Evolutionary conservation across 2,113 vertebrate genomes (phyloP), one percentile per base, ranked within the genome.

Genomic region (Nothobranchius furzeri): DNA sequence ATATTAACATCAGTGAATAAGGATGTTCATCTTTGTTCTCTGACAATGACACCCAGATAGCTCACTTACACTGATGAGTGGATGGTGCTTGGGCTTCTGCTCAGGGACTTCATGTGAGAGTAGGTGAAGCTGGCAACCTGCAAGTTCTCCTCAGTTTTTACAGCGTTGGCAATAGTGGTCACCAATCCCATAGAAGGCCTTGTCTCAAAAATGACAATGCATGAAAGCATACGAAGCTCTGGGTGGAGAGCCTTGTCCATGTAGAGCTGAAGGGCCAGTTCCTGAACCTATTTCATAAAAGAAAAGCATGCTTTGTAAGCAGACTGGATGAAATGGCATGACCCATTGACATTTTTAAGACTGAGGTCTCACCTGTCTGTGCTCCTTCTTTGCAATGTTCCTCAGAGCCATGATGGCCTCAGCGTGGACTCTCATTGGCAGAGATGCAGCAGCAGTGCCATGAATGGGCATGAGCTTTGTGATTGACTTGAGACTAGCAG

Each of bases 111-210:
- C 82, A 97, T 93, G 70, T 95, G 87, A 61, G 94, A 94, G 63
- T 95, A 95, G 15, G 91, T 75, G 10, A 95, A 96, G 71, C 93
- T 95, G 60, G 88, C 90, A 46, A 97, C 88, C 66, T 96, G 94
- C 85, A 94, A 15, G 67, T 89, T 92, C 42, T 75, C 57, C 63
- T 96, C 95, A 42, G 78, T 90, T 68, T 86, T 88, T 55, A 93
- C 76, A 72, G 87, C 84, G 0, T 88, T 90, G 63, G 93, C 94
- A 49, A 96, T 61, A 0, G 80, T 84, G 20, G 67, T 88, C 59
- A 96, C 78, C 15, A 93, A 74, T 57, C 92, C 81, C 11, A 93
- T 77, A 35, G 88, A 61, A 64, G 95, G 95, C 9, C 71, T 93
- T 7, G 92, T 91, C 82, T 95, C 94, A 69, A 96, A 95, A 64